A percentile compares a stretch with the other conserved stretches of the same genome.
Conservation (phyloP, 2,888 invertebrate genomes). For the Athrips mouffetella region DNA sequence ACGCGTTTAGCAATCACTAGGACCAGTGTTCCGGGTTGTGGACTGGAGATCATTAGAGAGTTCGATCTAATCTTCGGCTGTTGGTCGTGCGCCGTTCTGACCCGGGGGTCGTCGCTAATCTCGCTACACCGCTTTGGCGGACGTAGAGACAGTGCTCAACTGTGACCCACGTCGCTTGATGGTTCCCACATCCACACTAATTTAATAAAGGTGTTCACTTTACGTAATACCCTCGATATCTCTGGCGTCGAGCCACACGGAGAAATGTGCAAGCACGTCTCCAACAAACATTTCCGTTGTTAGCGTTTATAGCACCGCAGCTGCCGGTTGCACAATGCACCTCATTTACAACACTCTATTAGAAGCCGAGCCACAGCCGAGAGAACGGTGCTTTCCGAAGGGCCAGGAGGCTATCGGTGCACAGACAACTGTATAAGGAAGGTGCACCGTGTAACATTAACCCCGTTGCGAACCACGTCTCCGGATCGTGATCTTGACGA, state of each 20-base stretch:
- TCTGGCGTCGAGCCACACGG: conserved; percentile 4
- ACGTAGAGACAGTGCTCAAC: conserved; percentile 32
- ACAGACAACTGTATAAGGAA: conserved; percentile 42
- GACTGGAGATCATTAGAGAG: conserved; percentile 30
- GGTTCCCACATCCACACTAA: conserved; percentile 16
- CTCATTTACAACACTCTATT: conserved; percentile 14
- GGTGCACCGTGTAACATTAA: conserved; percentile 51
- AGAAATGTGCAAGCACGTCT: conserved; percentile 7
- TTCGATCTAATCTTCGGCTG: conserved; percentile 36
- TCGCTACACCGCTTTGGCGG: conserved; percentile 38
- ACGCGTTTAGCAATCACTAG: conserved; percentile 22
- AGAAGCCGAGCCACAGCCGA: conserved; percentile 14
- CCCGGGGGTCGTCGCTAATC: conserved; percentile 40
- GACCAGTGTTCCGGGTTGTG: conserved; percentile 29
- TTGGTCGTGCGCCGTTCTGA: conserved; percentile 37
- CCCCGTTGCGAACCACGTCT: conserved; percentile 46
- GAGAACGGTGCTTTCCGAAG: conserved; percentile 42
- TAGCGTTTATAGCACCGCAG: conserved; percentile 5
- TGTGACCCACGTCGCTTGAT: conserved; percentile 22
- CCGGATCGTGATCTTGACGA: conserved; percentile 42
- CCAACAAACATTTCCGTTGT: conserved; percentile 10
- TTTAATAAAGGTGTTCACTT: conserved; percentile 22
- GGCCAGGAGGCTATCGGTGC: conserved; percentile 38
- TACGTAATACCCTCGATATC: conserved; percentile 29
- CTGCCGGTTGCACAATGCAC: conserved; percentile 10